Evolutionary conservation across 2,888 invertebrate species (phyloP), one percentile per base, ranked within the genome.

Genomic region (Pyralis farinalis): DNA sequence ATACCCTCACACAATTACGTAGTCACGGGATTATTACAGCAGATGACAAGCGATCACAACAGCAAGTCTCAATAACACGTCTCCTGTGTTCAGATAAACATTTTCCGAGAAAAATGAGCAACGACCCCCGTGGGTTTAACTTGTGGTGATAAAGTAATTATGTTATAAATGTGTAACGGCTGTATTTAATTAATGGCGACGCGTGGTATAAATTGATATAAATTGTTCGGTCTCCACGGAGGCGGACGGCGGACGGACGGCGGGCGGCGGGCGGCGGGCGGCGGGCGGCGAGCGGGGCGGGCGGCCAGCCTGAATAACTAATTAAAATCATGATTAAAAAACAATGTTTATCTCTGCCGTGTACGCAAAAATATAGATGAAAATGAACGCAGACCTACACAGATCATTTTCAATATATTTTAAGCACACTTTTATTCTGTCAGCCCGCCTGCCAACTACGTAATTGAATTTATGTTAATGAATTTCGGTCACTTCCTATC

Each of bases 131-230:
- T 32, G 32, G 16, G 27, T 22, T 5, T 8, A 9, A 22, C 12
- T 21, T 33, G 39, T 9, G 34, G 28, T 28, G 32, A 39, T 39
- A 29, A 39, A 39, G 34, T 39, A 39, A 39, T 39, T 39, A 39
- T 8, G 9, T 33, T 33, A 30, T 37, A 22, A 16, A 1, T 32
- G 21, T 28, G 12, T 33, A 16, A 21, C 8, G 37, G 5, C n/a
- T 12, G 25, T 25, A n/a, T 7, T 21, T 46, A 46, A 47, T 54
- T 61, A 53, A 53, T 53, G 36, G 2, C 32, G 58, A 50, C 53
- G 48, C 40, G 45, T 51, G 25, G n/a, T 46, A 47, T 50, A 55
- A 63, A 61, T 61, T 60, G 58, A 55, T 59, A 62, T 58, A 51
- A 55, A 60, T 61, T 49, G 47, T 48, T 43, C 22, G 25, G 8